Percentiles rank a stretch among this genome's conserved stretches.
Conservation (phyloP, 2,888 invertebrate genomes). For the Tholera decimalis region DNA sequence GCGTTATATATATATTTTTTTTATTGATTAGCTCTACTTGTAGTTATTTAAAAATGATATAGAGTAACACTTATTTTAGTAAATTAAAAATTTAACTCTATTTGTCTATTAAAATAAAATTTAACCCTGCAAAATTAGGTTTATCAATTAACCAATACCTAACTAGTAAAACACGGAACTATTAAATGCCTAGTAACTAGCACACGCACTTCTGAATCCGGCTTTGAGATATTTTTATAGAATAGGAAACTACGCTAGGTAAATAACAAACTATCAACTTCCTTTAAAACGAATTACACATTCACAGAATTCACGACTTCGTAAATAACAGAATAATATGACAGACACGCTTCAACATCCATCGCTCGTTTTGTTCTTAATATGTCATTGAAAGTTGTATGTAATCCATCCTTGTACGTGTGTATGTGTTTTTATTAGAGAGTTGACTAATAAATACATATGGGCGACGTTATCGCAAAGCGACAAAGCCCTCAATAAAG, state of each 20-base stretch:
- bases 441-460: no score
- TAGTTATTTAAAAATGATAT: no score
- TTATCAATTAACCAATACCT: not conserved
- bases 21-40: no score
- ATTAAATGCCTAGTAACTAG: not conserved
- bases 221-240: not conserved
- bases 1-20: no score
- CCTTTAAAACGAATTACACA: not conserved
- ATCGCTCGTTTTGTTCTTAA: slow-evolving; percentile 2
- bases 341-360: not conserved
- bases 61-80: no score
- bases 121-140: no score
- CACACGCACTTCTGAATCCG: not conserved
- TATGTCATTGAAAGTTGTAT: not conserved
- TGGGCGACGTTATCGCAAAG: no score
- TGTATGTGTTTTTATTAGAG: no score
- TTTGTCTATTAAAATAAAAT: no score
- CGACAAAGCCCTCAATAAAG: no score
- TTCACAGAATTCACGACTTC: slow-evolving; percentile 5
- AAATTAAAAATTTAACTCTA: no score
- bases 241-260: not conserved
- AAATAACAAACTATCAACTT: slow-evolving; percentile 13
- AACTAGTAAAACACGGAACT: slow-evolving; percentile 1
- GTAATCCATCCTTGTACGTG: not conserved
- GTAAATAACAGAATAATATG: not conserved